Evolutionary conservation across 2,113 vertebrate genomes (phyloP), one percentile per base, ranked within the genome.

Genomic region (Poeciliopsis turrubarensis): DNA sequence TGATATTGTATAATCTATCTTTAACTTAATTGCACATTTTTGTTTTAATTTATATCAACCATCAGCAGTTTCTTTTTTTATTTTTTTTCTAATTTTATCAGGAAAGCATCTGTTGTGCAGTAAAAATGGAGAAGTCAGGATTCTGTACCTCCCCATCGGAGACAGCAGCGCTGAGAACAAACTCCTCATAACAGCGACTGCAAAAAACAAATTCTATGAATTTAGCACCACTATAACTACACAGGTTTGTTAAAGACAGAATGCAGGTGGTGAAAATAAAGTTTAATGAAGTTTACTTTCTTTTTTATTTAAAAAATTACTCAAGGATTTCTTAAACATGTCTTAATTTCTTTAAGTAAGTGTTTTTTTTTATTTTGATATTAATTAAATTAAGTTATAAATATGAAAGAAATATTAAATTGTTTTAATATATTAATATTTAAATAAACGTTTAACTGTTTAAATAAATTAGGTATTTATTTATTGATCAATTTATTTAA

Each of bases 81-180:
- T 4, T 34, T 14, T 9, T 60, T 60, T 41, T 5, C 73, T 6
- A 15, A 67, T 26, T 65, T 32, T 22, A 2, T 57, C 89, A 97
- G 97, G 93, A 60, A 80, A 92, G 79, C 73, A 94, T 91, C 89
- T 98, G 34, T 88, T 93, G 47, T 98, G 97, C 84, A 95, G 95
- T 39, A 60, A 71, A 0, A 78, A 90, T 29, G 78, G 77, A 29
- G 79, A 73, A 17, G 87, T 95, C 31, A 87, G 86, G 6, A 88
- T 87, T 1, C 74, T 96, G 60, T 97, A 95, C 88, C 93, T 98
- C 78, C 97, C 96, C 4, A 87, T 92, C 29, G 97, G 96, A 85
- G 78, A 95, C 70, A 87, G 89, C 63, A 82, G 77, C 30, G 81
- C 86, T 14, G 51, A 95, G 74, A 94, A 94, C 54, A 41, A 60